Evolutionary conservation across 2,888 invertebrate genomes (phyloP).

Genomic region (Agriopis aurantiaria): DNA sequence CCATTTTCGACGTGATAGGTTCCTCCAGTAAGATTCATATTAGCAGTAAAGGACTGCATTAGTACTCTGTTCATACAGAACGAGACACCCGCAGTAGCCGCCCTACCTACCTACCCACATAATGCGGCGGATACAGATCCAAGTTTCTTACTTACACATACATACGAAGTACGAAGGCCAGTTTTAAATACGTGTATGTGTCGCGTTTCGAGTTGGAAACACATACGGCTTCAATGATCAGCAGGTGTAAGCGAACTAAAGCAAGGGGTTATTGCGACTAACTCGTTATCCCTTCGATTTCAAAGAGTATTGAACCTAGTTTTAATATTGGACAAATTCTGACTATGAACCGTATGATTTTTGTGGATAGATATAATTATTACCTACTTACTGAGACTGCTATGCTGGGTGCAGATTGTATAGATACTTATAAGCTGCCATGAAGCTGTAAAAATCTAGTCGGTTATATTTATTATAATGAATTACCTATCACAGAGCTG

Average conservation of each 20-base stretch:
- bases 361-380: constrained; percentile 45
- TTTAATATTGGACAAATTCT: constrained; percentile 75
- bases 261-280: constrained; percentile 86
- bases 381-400: too few relatives aligned
- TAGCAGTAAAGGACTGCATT: constrained; percentile 74
- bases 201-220: constrained; percentile 74
- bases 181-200: constrained; percentile 78
- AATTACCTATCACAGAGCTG: too few relatives aligned
- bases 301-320: constrained; percentile 86
- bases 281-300: constrained; percentile 86
- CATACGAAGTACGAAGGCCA: constrained; percentile 81
- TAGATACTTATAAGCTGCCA: too few relatives aligned
- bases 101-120: constrained; percentile 82
- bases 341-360: constrained; percentile 81
- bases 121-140: constrained; percentile 85
- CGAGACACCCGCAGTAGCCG: constrained; percentile 82
- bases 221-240: constrained; percentile 86
- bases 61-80: constrained; percentile 75
- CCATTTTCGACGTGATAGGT: constrained; percentile 72
- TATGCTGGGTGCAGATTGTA: too few relatives aligned
- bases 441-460: too few relatives aligned
- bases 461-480: too few relatives aligned
- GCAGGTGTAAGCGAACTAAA: constrained; percentile 85
- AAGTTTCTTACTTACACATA: constrained; percentile 83
- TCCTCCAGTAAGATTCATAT: constrained; percentile 77